These are phyloP conservation scores for Platyrinchus mystaceus DNA, from an alignment of 2,797 vertebrate species.

Conservation along the genomic window DNA sequence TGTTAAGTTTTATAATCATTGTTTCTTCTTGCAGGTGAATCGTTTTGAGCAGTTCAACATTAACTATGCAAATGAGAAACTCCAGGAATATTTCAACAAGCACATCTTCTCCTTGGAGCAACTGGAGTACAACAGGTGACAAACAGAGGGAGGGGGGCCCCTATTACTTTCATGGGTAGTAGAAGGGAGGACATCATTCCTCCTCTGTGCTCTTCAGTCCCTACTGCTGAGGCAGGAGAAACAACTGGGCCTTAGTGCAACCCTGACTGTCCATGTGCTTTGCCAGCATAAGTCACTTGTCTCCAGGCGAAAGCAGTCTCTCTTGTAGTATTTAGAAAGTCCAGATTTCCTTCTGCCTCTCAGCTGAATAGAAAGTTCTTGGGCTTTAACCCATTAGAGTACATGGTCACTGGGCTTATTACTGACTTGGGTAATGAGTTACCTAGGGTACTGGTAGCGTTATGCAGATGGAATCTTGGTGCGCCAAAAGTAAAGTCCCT, in stretches of 20 bases:
- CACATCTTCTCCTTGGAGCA: constrained; percentile 94
- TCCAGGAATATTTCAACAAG: constrained; percentile 94
- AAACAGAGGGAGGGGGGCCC: neutral
- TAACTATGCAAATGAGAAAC: constrained; percentile 93
- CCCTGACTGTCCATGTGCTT: neutral
- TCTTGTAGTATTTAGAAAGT: neutral
- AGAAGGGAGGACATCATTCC: neutral
- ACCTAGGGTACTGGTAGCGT: neutral
- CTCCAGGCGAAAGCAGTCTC: neutral
- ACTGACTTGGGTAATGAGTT: neutral
- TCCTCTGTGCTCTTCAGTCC: neutral
- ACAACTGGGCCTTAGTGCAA: neutral
- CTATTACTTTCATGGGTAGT: neutral
- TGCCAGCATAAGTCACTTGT: neutral
- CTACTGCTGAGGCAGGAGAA: neutral
- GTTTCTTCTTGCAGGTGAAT: constrained; percentile 81
- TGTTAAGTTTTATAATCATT: neutral
- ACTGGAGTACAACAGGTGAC: constrained; percentile 88
- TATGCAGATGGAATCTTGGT: neutral
- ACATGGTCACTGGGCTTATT: neutral
- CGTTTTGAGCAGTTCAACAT: constrained; percentile 93
- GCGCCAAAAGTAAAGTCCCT: neutral
- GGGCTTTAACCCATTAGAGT: neutral
- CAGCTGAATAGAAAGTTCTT: neutral
- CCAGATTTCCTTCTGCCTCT: neutral